phyloP scores from a whole-genome alignment of 2,888 invertebrate species.

The Argyresthia albistria region DNA sequence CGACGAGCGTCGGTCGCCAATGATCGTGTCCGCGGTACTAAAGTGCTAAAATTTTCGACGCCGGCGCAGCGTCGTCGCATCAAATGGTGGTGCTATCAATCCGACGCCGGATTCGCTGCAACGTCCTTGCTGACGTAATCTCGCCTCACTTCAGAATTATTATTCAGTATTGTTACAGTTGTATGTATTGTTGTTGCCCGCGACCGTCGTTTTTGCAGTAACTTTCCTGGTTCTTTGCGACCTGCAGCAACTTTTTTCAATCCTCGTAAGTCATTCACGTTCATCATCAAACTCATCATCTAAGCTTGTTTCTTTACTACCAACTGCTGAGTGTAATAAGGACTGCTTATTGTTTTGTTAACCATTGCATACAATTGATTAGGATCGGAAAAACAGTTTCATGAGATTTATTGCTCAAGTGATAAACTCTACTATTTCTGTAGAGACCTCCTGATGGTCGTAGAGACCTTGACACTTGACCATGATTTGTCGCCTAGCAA shows the following conservation, averaged over 20 bases:
- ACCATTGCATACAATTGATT: too few species aligned
- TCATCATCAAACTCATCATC: too few species aligned
- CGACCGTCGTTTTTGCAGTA: too few species aligned
- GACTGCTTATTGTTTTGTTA: too few species aligned
- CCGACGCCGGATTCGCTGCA: constrained; percentile 10
- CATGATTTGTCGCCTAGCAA: constrained; percentile 12
- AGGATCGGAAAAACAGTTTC: constrained; percentile 6
- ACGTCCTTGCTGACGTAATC: constrained; percentile 15
- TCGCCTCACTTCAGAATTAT: background rate
- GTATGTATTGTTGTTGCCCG: too few species aligned
- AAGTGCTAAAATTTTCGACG: constrained; percentile 25
- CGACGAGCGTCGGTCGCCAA: constrained; percentile 42
- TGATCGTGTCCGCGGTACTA: constrained; percentile 53
- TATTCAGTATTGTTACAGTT: background rate
- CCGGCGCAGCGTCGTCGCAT: constrained; percentile 28
- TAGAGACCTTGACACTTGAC: constrained; percentile 24
- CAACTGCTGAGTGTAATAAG: too few species aligned
- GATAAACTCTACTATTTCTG: background rate
- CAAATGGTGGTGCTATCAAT: constrained; percentile 25
- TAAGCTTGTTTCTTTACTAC: too few species aligned
- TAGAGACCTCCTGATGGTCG: too few species aligned
- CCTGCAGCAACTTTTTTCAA: too few species aligned
- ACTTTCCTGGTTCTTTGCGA: too few species aligned
- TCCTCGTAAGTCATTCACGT: too few species aligned
- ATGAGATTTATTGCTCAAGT: background rate